Evolutionary conservation across 2,797 vertebrate species (phyloP), one percentile per base, ranked within the genome.

Genomic region (Enteromius mattozi): DNA sequence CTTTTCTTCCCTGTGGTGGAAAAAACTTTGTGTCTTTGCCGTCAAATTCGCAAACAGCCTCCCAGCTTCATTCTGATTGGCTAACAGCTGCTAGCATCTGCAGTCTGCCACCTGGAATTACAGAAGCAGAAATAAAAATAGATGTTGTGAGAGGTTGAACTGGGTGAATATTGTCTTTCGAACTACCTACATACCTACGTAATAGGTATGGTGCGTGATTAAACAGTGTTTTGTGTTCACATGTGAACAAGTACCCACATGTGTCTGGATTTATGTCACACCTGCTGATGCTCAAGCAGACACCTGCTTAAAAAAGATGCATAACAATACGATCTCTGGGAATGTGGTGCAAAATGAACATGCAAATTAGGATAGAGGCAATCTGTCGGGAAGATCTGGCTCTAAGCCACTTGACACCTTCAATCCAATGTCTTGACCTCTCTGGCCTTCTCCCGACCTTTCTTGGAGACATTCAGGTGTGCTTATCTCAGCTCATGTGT

Each of bases 61-160:
- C 42, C 42, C 3, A 17, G 42, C 19, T 54, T 74, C 59, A 0
- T 66, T 66, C 19, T 75, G 81, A 66, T 72, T 35, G 80, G 54
- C 56, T 56, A 42, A 70, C 37, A 81, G 51, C 81, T 66, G 72
- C 82, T 66, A 76, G 61, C 71, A 69, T 68, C 47, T 77, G 63
- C 35, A 0, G 4, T 77, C 42, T 30, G 9, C 35, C 45, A 77
- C 72, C 47, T 83, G 30, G 30, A 77, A 56, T 66, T 27, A 68
- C 71, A 82, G 27, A 35, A 65, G 27, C 21, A 65, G 45, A 75
- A 75, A 75, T 74, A 82, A 56, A 80, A 69, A 80, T 66, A 69
- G 61, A 51, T 16, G 2, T 77, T 0, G 19, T 77, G 33, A 77
- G 74, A 40, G 74, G 74, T 59, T 77, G 77, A 35, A 24, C 40